A percentile compares a stretch with the other conserved stretches of the same genome.
phyloP scores from a whole-genome alignment of 2,113 vertebrate species.

The Eulemur rufifrons region DNA sequence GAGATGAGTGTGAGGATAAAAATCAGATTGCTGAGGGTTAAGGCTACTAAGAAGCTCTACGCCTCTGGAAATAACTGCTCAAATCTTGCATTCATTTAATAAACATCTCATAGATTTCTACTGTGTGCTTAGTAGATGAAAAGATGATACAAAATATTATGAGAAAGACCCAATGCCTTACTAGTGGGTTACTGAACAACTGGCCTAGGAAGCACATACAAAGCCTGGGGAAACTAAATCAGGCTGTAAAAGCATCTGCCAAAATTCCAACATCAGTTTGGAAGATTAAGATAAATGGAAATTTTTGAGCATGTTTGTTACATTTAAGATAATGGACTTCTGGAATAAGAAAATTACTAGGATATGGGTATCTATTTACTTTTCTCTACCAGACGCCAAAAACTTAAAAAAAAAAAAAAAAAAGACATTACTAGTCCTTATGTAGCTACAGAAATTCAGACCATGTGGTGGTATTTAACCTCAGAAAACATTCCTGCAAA shows the following conservation, averaged over 20 bases:
- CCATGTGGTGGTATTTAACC: not conserved
- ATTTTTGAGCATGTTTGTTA: not conserved
- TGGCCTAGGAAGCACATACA: not conserved
- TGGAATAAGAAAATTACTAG: not conserved
- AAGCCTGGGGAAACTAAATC: not conserved
- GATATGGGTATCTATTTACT: not conserved
- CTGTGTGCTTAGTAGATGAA: not conserved
- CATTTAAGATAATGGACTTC: not conserved
- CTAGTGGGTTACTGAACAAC: not conserved
- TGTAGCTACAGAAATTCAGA: not conserved
- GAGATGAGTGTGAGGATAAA: not conserved
- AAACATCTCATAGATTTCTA: not conserved
- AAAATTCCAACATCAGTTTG: not conserved
- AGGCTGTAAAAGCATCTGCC: not conserved
- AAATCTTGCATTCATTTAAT: not conserved
- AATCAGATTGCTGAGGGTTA: not conserved
- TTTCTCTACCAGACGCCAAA: not conserved
- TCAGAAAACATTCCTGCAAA: not conserved
- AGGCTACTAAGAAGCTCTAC: not conserved
- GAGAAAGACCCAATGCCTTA: not conserved
- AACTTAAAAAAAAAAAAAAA: not conserved
- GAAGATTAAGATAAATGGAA: not conserved
- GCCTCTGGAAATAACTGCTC: not conserved
- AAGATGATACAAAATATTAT: not conserved
- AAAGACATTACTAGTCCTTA: not conserved